These are phyloP conservation scores for Onychomys arenicola DNA, from an alignment of 2,797 vertebrate species.

Conservation along the genomic window DNA sequence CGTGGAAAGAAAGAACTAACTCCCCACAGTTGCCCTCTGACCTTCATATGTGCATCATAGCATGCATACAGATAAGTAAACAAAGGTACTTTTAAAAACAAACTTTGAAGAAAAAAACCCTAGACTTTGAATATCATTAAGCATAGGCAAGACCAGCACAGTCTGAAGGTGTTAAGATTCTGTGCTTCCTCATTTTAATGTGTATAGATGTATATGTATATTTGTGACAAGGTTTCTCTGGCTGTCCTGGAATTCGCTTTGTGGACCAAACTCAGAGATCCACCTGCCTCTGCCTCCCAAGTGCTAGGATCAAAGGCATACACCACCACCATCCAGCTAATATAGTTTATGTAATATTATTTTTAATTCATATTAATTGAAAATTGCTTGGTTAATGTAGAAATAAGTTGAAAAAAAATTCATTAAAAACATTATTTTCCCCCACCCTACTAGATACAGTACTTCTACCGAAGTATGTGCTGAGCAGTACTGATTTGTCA, in stretches of 20 bases:
- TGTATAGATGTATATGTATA: neutral
- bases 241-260: neutral
- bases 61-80: neutral
- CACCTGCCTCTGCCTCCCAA: neutral
- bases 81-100: neutral
- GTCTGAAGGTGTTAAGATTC: neutral
- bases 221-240: neutral
- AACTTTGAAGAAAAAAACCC: neutral
- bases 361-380: constrained; percentile 38
- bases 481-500: constrained; percentile 8
- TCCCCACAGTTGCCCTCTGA: neutral
- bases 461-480: constrained; percentile 8
- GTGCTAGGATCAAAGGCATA: neutral
- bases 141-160: neutral
- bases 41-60: neutral
- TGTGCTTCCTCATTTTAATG: neutral
- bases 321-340: neutral
- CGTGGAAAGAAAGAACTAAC: neutral
- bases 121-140: constrained; percentile 4
- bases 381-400: constrained; percentile 54
- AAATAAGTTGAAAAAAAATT: constrained; percentile 36
- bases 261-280: neutral
- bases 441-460: neutral
- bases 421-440: neutral
- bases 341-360: neutral